phyloP scores from a whole-genome alignment of 2,888 invertebrate genomes.

The Caenorhabditis drosophilae region DNA sequence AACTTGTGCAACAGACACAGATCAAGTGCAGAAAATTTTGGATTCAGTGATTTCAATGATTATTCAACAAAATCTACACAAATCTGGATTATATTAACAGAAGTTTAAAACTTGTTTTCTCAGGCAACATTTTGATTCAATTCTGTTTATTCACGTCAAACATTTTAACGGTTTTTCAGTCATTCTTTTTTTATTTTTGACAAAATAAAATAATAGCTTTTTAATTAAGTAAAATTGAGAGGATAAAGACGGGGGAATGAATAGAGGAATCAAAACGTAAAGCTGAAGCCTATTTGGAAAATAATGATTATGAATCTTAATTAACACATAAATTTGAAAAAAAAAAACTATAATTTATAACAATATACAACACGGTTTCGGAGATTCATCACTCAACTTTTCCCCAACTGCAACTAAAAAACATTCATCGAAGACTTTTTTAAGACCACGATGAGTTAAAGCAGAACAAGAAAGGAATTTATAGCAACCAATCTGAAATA shows the following conservation, averaged over 20 bases:
- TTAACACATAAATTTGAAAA: not conserved
- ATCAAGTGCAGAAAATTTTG: slow-evolving; percentile 63
- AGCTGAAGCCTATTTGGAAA: not conserved
- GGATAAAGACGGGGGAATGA: not conserved
- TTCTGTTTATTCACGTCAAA: not conserved
- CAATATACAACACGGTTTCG: slow-evolving; percentile 44
- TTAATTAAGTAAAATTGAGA: not conserved
- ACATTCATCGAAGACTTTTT: slow-evolving; percentile 63
- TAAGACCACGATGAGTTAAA: slow-evolving; percentile 58
- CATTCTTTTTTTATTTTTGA: not conserved
- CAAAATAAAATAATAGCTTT: not conserved
- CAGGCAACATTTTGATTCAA: too few relatives aligned
- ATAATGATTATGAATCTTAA: not conserved
- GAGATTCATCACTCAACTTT: slow-evolving; percentile 34
- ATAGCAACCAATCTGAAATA: slow-evolving; percentile 52
- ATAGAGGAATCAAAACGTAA: not conserved
- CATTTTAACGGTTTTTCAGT: slow-evolving; percentile 5
- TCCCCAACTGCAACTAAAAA: slow-evolving; percentile 54
- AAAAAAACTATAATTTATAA: slow-evolving; percentile 6
- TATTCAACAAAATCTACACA: slow-evolving; percentile 66
- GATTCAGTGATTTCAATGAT: slow-evolving; percentile 67
- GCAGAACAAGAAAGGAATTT: slow-evolving; percentile 55
- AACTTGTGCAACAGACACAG: slow-evolving; percentile 67
- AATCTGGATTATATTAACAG: slow-evolving; percentile 65
- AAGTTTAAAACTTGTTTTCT: too few relatives aligned